These are phyloP conservation scores for Ylistrum balloti DNA, from an alignment of 1,140 invertebrate species.

Conservation along the genomic window DNA sequence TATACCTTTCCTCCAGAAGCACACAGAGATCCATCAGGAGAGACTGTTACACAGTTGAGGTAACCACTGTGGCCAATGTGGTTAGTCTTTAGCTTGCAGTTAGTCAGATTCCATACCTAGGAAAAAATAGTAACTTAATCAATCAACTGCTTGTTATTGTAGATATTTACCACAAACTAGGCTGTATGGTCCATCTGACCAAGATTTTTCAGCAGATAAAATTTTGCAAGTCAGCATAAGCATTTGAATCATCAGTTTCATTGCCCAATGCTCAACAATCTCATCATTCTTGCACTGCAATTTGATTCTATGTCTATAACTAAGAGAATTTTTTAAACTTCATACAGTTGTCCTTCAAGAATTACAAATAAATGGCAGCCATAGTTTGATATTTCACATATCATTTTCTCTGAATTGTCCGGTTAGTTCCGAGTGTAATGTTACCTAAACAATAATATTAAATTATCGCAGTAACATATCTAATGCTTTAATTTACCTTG, in stretches of 20 bases:
- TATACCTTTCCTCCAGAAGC: constrained; percentile 98
- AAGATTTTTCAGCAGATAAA: no score
- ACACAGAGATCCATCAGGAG: constrained; percentile 99
- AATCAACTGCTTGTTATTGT: no score
- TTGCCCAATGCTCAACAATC: background rate
- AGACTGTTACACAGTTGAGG: constrained; percentile 99
- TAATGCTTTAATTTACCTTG: constrained; percentile 90
- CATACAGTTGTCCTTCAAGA: no score
- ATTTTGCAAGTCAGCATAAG: constrained; percentile 38
- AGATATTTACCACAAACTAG: no score
- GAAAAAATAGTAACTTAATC: no score
- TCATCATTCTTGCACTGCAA: background rate
- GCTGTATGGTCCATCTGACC: no score
- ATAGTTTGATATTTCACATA: no score
- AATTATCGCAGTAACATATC: no score
- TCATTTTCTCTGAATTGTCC: no score
- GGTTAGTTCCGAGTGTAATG: no score
- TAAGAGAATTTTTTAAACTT: background rate
- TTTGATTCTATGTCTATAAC: background rate
- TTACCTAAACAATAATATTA: no score
- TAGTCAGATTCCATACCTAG: constrained; percentile 99
- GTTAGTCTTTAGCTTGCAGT: constrained; percentile 99
- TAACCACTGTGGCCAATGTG: constrained; percentile 98
- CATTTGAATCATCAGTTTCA: background rate
- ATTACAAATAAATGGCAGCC: no score